Conservation (phyloP, 1,140 invertebrate genomes). For the Idris sp. region DNA sequence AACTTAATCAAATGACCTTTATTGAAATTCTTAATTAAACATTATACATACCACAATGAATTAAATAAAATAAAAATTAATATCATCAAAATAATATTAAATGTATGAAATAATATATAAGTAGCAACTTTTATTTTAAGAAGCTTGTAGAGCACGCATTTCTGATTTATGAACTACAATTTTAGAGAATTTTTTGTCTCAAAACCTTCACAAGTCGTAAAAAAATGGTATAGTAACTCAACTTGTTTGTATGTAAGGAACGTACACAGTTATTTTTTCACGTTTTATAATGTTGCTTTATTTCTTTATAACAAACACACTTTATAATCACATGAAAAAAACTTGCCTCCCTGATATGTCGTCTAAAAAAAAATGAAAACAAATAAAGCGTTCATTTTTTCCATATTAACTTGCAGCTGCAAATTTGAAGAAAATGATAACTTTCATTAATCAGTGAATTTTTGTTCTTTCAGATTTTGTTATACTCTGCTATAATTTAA, state of each 20-base stretch:
- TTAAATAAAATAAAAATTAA: too few relatives aligned
- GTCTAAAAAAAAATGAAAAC: conserved; percentile 10
- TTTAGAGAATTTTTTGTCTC: conserved; percentile 14
- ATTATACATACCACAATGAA: too few relatives aligned
- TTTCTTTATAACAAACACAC: conserved; percentile 18
- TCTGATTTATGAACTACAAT: conserved; percentile 8
- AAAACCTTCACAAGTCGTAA: conserved; percentile 1
- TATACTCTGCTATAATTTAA: too few relatives aligned
- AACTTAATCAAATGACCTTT: too few relatives aligned
- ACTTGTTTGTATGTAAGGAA: conserved; percentile 15
- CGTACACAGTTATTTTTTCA: conserved; percentile 4
- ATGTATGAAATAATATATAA: too few relatives aligned
- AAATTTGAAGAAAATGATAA: too few relatives aligned
- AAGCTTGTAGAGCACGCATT: background rate
- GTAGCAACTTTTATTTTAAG: too few relatives aligned
- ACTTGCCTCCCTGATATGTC: conserved; percentile 13
- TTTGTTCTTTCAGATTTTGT: too few relatives aligned
- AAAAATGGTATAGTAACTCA: conserved; percentile 4
- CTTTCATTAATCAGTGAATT: too few relatives aligned
- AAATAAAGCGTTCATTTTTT: conserved; percentile 1
- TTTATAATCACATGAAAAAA: conserved; percentile 5
- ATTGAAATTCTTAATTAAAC: too few relatives aligned
- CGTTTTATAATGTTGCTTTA: conserved; percentile 21
- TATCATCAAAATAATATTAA: too few relatives aligned
- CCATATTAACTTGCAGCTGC: too few relatives aligned